Percentiles rank a stretch among this genome's conserved stretches.
Evolutionary conservation across 1,140 invertebrate genomes (phyloP).

Genomic region (Parapsyche elsis): DNA sequence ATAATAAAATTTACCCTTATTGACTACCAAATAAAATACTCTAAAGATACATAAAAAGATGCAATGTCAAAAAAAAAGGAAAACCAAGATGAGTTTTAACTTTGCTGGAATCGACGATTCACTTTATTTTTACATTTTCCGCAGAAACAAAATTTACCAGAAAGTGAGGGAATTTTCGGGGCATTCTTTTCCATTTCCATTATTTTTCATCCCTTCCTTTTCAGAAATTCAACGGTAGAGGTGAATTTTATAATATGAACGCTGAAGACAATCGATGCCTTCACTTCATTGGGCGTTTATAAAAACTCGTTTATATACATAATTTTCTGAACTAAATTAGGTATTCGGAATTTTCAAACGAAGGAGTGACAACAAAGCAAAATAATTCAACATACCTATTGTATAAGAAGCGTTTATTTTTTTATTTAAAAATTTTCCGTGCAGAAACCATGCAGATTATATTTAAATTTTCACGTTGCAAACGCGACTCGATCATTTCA

Average conservation of each 20-base stretch:
- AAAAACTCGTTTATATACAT: conserved; percentile 16
- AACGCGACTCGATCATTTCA: too few relatives aligned
- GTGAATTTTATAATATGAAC: conserved; percentile 22
- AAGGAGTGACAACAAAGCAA: neutral
- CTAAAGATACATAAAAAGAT: neutral
- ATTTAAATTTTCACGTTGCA: too few relatives aligned
- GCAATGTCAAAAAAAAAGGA: neutral
- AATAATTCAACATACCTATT: neutral
- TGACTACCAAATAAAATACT: too few relatives aligned
- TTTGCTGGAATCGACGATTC: conserved; percentile 1
- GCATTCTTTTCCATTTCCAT: conserved; percentile 22
- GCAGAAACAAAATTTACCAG: conserved; percentile 1
- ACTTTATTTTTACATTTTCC: neutral
- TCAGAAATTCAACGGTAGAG: neutral
- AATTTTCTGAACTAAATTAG: neutral
- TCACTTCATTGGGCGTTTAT: conserved; percentile 14
- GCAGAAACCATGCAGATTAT: too few relatives aligned
- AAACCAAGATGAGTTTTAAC: conserved; percentile 11
- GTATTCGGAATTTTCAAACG: neutral
- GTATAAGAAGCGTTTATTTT: too few relatives aligned
- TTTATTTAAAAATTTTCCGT: too few relatives aligned
- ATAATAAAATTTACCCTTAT: too few relatives aligned
- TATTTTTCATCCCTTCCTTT: conserved; percentile 29
- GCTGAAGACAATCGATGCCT: conserved; percentile 5
- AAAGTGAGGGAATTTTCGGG: conserved; percentile 27